Percentiles rank a stretch among this genome's conserved stretches.
Conservation (phyloP, 2,113 vertebrate genomes). For the Gavia stellata region DNA sequence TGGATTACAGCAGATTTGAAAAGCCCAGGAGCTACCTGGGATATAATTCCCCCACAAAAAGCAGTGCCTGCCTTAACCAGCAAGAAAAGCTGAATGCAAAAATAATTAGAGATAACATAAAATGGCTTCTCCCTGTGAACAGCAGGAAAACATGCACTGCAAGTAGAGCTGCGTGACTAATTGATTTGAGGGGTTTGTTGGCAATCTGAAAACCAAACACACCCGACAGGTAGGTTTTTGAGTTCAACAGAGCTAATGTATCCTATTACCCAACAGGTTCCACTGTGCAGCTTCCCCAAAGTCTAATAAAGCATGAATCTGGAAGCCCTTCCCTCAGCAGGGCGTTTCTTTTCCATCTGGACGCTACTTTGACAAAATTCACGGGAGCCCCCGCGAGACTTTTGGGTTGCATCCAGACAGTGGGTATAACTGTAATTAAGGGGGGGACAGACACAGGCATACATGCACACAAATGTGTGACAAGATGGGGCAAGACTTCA, state of each 20-base stretch:
- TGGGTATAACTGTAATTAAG: background rate
- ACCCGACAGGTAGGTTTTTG: background rate
- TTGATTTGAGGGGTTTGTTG: conserved; percentile 6
- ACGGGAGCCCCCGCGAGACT: fast-evolving
- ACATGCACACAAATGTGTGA: background rate
- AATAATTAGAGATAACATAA: conserved; percentile 7
- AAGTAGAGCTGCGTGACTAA: background rate
- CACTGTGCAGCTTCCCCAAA: background rate
- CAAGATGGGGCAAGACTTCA: background rate
- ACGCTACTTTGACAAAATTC: background rate
- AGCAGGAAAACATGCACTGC: background rate
- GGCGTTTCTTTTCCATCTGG: background rate
- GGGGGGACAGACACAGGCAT: background rate
- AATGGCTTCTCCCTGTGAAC: background rate
- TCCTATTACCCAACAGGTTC: background rate
- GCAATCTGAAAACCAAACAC: conserved; percentile 4
- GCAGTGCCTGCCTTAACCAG: background rate
- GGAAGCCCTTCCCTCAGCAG: background rate
- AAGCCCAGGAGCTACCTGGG: background rate
- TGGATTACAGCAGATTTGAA: background rate
- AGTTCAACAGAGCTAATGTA: background rate
- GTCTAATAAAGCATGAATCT: background rate
- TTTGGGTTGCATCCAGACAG: background rate
- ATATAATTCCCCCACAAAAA: background rate
- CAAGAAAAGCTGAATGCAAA: background rate